Evolutionary conservation across 2,797 vertebrate species (phyloP).

Genomic region (Heteromormyrus szaboi): DNA sequence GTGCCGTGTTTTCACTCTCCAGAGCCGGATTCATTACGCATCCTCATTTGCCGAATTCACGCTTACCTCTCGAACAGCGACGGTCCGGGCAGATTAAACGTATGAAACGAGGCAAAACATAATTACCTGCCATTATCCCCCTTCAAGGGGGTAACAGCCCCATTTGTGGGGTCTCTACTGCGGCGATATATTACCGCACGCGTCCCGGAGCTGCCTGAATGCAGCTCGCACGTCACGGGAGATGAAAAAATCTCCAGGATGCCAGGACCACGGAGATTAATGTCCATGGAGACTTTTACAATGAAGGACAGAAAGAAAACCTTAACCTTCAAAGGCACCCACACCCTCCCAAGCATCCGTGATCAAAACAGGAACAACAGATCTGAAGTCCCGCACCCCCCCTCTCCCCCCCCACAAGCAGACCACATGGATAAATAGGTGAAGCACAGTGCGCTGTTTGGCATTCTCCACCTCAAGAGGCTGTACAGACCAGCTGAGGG

Average conservation of each 20-base stretch:
- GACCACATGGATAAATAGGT: neutral
- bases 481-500: neutral
- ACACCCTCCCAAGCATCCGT: neutral
- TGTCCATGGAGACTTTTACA: neutral
- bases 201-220: neutral
- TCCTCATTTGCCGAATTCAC: conserved; percentile 55
- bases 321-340: neutral
- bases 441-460: neutral
- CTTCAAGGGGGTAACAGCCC: neutral
- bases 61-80: conserved; percentile 35
- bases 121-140: neutral
- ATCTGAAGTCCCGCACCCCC: neutral
- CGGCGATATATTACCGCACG: neutral
- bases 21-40: conserved; percentile 44
- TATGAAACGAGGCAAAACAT: conserved; percentile 32
- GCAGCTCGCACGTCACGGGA: neutral
- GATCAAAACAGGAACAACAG: neutral
- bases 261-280: neutral
- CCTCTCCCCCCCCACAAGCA: neutral
- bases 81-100: conserved; percentile 48
- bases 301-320: neutral
- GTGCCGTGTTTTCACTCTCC: conserved; percentile 52
- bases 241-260: neutral
- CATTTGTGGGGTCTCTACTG: neutral
- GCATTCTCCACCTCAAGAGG: neutral